Evolutionary conservation across 2,888 invertebrate species (phyloP), one percentile per base, ranked within the genome.

Genomic region (Chymomyza amoena): DNA sequence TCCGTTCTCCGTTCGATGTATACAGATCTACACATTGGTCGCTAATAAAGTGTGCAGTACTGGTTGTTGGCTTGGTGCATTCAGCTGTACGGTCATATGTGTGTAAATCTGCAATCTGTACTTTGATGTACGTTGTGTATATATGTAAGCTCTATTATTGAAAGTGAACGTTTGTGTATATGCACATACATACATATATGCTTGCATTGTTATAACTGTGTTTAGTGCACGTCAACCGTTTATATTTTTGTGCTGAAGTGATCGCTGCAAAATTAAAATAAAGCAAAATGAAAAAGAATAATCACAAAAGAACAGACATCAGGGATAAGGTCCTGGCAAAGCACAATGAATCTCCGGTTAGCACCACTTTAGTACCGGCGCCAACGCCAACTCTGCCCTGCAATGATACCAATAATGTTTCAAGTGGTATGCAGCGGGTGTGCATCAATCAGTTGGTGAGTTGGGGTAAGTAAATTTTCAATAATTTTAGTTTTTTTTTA

Each of bases 221-320:
- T 13, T 45, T 13, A 13, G 39, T 45, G 39, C 39, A 10, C 39
- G 39, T 45, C 39, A 45, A 45, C 13, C 39, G 6, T 45, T 45
- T 45, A 13, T 13, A 54, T 36, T 52, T 64, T 32, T 67, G 67
- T 76, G 66, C 32, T 64, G 13, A 45, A 45, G 39, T 45, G 39
- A 45, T 45, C 13, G 64, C 36, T 66, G 63, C 72, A 63, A 50
- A 59, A 56, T 56, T 28, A 13, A 13, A 61, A 2, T n/a, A 57
- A 56, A 15, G 60, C 54, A 56, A 9, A 64, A 75, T 73, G 59
- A 82, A 84, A 39, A 81, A 68, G 59, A 82, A 84, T 73, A 82
- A 67, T 39, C 66, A 66, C 68, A 74, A 80, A 68, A 75, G 72
- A 67, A 63, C 68, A 45, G 51, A 25, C 66, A 64, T 64, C 59